Conservation (phyloP, 2,113 vertebrate genomes). For the Bos javanicus region DNA sequence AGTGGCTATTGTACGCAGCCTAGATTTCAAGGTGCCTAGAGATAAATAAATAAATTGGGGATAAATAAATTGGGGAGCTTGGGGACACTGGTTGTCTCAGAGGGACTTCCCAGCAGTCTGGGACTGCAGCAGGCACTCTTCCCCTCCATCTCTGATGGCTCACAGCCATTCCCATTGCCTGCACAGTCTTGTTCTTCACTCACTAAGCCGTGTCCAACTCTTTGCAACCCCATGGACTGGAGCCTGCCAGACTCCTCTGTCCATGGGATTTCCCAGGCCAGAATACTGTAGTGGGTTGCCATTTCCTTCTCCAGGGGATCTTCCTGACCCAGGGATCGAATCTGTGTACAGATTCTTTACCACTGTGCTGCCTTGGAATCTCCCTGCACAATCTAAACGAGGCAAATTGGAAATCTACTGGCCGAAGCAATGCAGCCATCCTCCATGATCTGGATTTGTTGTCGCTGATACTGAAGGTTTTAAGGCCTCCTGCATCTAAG, state of each 20-base stretch:
- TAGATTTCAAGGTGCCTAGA: background rate
- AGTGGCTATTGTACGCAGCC: background rate
- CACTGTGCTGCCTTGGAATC: background rate
- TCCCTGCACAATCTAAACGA: background rate
- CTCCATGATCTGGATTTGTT: background rate
- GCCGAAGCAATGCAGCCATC: too few relatives aligned
- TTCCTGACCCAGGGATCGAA: background rate
- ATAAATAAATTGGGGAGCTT: background rate
- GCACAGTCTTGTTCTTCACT: background rate
- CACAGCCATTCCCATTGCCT: background rate
- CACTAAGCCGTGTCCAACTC: background rate
- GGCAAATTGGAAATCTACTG: background rate
- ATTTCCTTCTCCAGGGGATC: background rate
- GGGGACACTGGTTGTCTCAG: background rate
- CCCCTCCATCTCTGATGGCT: rapidly evolving
- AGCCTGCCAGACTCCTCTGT: background rate
- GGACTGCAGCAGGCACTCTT: background rate
- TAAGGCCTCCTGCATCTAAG: background rate
- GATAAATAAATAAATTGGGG: background rate
- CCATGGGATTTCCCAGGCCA: background rate
- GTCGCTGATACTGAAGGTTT: background rate
- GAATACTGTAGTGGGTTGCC: background rate
- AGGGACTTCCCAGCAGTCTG: background rate
- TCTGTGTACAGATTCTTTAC: background rate
- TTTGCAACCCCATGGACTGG: background rate